Base-by-base conservation (phyloP, 92 coral and sea anemone species). In the Zoanthus solanderi region DNA sequence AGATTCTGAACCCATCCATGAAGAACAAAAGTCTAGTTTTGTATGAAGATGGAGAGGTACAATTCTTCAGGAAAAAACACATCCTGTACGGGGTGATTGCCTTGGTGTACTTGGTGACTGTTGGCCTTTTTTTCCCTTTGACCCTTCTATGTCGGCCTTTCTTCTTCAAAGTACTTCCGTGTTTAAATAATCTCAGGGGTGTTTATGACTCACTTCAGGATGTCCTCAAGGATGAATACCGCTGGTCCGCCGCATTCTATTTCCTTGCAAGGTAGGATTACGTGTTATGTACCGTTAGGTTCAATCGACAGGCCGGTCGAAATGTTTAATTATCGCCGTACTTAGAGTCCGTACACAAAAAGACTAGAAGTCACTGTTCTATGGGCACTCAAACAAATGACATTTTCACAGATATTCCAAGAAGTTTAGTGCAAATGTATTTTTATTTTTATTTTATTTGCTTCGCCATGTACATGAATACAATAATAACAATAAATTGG, bases 231-330 rank as follows among this genome's bases (percentile, higher is more conserved):
- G 95, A 93, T 42, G 90, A 90, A 3, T 93, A 92, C 71, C 95
- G 98, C 18, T 96, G 99, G 99, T 96, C 91, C 82, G 94, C 99
- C 16, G 95, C 99, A 13, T 96, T 96, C 89, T 96, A 95, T 88
- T 96, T 96, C 76, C 92, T 96, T 63, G 89, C 93, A 67, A 87
- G 92, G 83, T 78, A 75, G 28, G 79, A 3, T 57, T 57, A 37
- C 42, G 42, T 37, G 2, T 37, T 37, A 37, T 37, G 42, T 37
- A 37, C 42, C 4, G 42, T 37, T 37, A 4, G 42, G 3, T 37
- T 37, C 4, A 37, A 37, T 0, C 42, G 2, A 37, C 42, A 2
- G 42, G 42, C 42, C 42, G 42, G 42, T 37, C 3, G 42, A 2
- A 37, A 37, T 4, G 42, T 37, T 37, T 37, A 37, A 37, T 37